phyloP scores from a whole-genome alignment of 1,140 invertebrate species.

The Scaptomyza pallida region DNA sequence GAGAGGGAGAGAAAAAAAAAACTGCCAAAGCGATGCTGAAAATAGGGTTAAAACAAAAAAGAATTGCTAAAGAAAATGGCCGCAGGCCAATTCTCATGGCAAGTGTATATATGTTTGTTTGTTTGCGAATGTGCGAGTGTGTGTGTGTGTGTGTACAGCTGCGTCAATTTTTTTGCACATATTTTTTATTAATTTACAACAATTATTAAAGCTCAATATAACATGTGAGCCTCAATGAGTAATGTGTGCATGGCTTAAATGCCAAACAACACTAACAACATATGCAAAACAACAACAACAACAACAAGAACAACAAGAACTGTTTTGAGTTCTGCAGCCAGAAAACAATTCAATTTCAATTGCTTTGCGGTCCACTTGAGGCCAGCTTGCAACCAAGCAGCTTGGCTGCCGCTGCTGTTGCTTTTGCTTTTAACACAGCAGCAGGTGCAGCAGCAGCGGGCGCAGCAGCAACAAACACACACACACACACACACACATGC shows the following conservation, averaged over 20 bases:
- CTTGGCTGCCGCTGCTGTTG: background rate
- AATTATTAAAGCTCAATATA: slow-evolving; percentile 79
- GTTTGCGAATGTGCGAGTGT: background rate
- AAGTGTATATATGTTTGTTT: slow-evolving; percentile 14
- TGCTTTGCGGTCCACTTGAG: slow-evolving; percentile 80
- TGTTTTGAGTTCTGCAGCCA: slow-evolving; percentile 66
- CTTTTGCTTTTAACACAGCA: slow-evolving; percentile 6
- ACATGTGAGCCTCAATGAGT: slow-evolving; percentile 47
- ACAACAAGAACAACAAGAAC: too few species aligned
- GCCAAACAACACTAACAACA: slow-evolving; percentile 26
- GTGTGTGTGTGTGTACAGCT: slow-evolving; percentile 21
- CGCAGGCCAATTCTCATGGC: slow-evolving; percentile 55
- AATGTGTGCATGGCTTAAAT: slow-evolving; percentile 58
- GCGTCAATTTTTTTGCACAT: slow-evolving; percentile 26
- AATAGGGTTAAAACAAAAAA: slow-evolving; percentile 61
- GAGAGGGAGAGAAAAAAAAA: slow-evolving; percentile 43
- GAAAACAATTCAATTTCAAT: slow-evolving; percentile 80
- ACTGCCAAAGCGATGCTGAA: slow-evolving; percentile 44
- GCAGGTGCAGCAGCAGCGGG: slow-evolving; percentile 67
- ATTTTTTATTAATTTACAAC: slow-evolving; percentile 75
- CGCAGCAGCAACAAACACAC: slow-evolving; percentile 57
- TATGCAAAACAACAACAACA: background rate
- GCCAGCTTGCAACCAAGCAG: slow-evolving; percentile 21
- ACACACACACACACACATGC: slow-evolving; percentile 28
- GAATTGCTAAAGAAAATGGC: slow-evolving; percentile 76